Base-by-base conservation (phyloP, 2,888 invertebrate species). In the Temnothorax unifasciatus region DNA sequence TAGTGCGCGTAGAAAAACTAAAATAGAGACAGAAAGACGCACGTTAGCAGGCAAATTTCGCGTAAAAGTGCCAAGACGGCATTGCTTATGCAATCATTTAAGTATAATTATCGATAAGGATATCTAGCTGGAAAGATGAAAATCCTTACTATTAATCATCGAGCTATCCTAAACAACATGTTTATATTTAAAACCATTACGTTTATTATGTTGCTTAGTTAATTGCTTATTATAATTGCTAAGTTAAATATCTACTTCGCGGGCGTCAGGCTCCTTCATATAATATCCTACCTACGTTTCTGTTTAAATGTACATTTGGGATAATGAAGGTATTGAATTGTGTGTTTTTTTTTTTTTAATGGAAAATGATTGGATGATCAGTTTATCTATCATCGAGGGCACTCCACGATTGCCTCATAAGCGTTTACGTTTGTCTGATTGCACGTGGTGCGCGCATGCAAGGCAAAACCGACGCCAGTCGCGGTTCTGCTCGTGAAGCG, bases 401-500 rank as follows among this genome's bases (percentile, higher is more conserved):
- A 34, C 25, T 77, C 13, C 25, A 54, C 41, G n/a, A 41, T 54
- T 66, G 44, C 61, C 44, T 85, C 50, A 54, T 79, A 66, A 84
- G 63, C 44, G 13, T 83, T 54, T 47, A 71, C 64, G 61, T 79
- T 61, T 87, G 63, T 34, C n/a, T 38, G 50, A 15, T 44, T 47
- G 54, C 34, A 41, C 34, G 59, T 59, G 38, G 59, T 41, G 68
- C 18, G 29, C 18, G 25, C 66, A 47, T 41, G 25, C 50, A 13
- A 84, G 29, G 34, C 54, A 47, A 41, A 29, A 21, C n/a, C 38
- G 13, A 61, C 47, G 52, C 21, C 81, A 84, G 83, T 84, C 71
- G 13, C 54, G 73, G 69, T 82, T 47, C 41, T 52, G 81, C 86
- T 21, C 75, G 82, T 75, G 85, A 61, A 82, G 73, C 34, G 83